A percentile compares a stretch with the other conserved stretches of the same genome.
These are phyloP conservation scores for Onychomys leucogaster DNA, from an alignment of 2,797 vertebrate genomes.

Conservation along the genomic window DNA sequence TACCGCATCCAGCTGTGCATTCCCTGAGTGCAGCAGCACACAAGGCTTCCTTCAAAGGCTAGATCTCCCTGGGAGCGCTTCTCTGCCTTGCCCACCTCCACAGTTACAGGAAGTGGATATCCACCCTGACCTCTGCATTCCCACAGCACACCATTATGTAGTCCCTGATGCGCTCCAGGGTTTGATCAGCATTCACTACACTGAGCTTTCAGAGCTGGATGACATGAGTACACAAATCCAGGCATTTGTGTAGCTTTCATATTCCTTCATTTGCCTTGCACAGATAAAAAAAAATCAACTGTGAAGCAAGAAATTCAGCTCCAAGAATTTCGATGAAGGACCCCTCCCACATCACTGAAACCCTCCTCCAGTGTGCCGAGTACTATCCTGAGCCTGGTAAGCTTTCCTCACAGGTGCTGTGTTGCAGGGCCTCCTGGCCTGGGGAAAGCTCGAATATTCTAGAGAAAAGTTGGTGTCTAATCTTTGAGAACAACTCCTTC, in stretches of 20 bases:
- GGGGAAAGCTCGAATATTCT: conserved; percentile 32
- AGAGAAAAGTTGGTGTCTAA: neutral
- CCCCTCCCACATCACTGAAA: neutral
- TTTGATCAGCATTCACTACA: conserved; percentile 90
- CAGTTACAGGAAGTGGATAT: conserved; percentile 63
- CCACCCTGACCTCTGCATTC: conserved; percentile 92
- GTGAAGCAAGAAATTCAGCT: conserved; percentile 35
- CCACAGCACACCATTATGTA: conserved; percentile 90
- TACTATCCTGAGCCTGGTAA: conserved; percentile 48
- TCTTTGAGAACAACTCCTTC: neutral
- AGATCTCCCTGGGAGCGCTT: neutral
- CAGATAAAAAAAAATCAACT: neutral
- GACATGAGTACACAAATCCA: neutral
- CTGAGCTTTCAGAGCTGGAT: conserved; percentile 93
- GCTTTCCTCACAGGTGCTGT: conserved; percentile 56
- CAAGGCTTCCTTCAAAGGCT: neutral
- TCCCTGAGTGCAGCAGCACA: neutral
- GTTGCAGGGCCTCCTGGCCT: neutral
- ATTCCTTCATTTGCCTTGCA: neutral
- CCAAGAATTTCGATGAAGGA: neutral
- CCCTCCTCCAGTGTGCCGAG: neutral
- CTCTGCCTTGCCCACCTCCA: neutral
- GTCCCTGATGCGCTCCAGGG: conserved; percentile 92
- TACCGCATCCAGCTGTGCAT: neutral
- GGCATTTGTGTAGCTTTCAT: neutral